Conservation (phyloP, 2,888 invertebrate genomes). For the Siphlonurus alternatus region DNA sequence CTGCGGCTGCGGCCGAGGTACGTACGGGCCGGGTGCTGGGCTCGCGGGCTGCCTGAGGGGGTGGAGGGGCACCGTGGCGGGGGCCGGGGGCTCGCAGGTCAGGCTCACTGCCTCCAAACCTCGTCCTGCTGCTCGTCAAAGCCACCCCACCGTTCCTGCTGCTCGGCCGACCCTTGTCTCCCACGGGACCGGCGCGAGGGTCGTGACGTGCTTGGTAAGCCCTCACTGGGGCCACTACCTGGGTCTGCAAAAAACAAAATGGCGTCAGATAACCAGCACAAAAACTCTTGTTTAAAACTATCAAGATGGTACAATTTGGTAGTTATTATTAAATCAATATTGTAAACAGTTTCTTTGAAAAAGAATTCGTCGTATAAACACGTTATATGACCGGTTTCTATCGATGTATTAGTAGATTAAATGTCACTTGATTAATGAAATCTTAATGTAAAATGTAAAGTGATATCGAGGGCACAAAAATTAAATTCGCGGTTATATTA, state of each 20-base stretch:
- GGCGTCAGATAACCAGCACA: no score
- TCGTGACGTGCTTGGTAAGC: neutral
- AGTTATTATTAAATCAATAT: neutral
- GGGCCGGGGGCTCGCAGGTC: constrained; percentile 34
- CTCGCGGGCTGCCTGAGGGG: constrained; percentile 6
- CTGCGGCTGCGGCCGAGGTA: constrained; percentile 12
- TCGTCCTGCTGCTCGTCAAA: constrained; percentile 28
- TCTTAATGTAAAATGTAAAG: no score
- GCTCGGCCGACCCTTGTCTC: constrained; percentile 13
- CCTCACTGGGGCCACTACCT: neutral
- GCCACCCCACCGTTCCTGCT: constrained; percentile 16
- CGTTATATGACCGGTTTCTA: no score
- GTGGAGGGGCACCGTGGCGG: constrained; percentile 20
- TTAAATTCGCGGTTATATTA: no score
- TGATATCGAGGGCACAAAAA: no score
- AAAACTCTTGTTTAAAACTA: no score
- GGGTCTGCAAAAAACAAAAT: neutral
- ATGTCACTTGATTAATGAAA: no score
- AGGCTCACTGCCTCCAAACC: constrained; percentile 52
- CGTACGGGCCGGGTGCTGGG: neutral
- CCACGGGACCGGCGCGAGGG: neutral
- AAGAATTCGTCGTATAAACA: no score
- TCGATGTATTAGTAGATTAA: no score
- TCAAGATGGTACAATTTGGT: neutral
- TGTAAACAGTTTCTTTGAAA: no score